Evolutionary conservation across 2,888 invertebrate species (phyloP).

Genomic region (Sussaba pulchella): DNA sequence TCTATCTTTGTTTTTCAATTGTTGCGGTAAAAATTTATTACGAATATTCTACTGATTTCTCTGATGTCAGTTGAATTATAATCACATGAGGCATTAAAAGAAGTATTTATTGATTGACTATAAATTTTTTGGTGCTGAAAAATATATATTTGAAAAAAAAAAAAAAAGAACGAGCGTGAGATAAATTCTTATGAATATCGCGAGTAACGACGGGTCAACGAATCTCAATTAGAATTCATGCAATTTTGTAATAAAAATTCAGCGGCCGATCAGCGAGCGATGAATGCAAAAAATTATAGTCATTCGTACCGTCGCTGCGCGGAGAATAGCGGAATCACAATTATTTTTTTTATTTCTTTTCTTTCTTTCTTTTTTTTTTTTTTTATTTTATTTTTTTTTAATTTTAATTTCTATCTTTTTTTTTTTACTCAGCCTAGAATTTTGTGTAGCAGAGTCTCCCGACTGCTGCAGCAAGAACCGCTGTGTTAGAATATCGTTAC

Average conservation of each 20-base stretch:
- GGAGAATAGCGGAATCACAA: not conserved
- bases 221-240: conserved; percentile 58
- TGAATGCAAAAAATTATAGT: conserved; percentile 47
- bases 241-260: conserved; percentile 43
- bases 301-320: conserved; percentile 39
- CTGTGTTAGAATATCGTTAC: conserved; percentile 43
- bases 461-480: not conserved
- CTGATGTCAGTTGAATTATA: not conserved
- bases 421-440: conserved; percentile 15
- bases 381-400: conserved; percentile 13
- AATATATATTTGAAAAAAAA: no score
- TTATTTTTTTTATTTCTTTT: conserved; percentile 8
- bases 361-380: not conserved
- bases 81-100: no score
- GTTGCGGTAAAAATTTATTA: not conserved
- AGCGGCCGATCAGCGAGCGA: conserved; percentile 53
- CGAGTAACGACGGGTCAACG: conserved; percentile 21
- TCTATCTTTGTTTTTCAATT: no score
- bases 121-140: no score
- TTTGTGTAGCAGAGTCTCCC: conserved; percentile 15
- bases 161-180: conserved; percentile 2
- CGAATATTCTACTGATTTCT: not conserved
- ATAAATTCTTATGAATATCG: not conserved
- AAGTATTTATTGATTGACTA: no score
- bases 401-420: not conserved